phyloP scores from a whole-genome alignment of 64 coral and sea anemone species.

The Montipora capricornis region DNA sequence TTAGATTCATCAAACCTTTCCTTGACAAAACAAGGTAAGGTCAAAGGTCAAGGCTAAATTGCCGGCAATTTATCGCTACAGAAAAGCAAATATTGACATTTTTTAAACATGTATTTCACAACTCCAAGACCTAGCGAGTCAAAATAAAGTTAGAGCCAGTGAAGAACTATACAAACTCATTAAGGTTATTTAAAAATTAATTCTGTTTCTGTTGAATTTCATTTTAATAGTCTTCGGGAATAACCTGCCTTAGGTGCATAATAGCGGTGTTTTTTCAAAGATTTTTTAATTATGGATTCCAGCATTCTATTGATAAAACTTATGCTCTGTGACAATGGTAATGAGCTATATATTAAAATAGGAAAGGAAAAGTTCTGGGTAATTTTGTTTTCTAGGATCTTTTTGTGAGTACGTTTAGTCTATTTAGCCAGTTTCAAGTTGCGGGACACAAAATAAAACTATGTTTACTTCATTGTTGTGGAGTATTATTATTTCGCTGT shows the following conservation, averaged over 20 bases:
- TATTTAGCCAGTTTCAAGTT: constrained; percentile 9
- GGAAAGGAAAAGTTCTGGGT: no score
- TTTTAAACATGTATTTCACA: no score
- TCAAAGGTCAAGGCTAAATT: no score
- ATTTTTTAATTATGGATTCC: no score
- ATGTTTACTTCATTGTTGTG: constrained; percentile 6
- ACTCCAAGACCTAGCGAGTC: not conserved
- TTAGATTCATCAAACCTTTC: no score
- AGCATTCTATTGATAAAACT: no score
- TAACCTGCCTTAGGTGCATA: constrained; percentile 2
- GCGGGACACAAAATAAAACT: constrained; percentile 10
- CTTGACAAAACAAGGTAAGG: no score
- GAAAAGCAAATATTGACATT: constrained; percentile 5
- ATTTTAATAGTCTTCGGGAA: not conserved
- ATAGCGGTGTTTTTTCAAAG: not conserved
- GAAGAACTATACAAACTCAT: no score
- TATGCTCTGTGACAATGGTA: not conserved
- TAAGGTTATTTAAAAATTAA: no score
- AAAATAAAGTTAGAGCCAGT: not conserved
- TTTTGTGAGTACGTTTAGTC: not conserved
- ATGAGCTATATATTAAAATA: no score
- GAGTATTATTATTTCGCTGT: constrained; percentile 17
- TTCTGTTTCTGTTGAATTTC: no score
- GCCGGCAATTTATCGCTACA: not conserved
- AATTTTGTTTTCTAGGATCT: no score